phyloP scores from a whole-genome alignment of 2,888 invertebrate genomes.

The Pinctada fucata region DNA sequence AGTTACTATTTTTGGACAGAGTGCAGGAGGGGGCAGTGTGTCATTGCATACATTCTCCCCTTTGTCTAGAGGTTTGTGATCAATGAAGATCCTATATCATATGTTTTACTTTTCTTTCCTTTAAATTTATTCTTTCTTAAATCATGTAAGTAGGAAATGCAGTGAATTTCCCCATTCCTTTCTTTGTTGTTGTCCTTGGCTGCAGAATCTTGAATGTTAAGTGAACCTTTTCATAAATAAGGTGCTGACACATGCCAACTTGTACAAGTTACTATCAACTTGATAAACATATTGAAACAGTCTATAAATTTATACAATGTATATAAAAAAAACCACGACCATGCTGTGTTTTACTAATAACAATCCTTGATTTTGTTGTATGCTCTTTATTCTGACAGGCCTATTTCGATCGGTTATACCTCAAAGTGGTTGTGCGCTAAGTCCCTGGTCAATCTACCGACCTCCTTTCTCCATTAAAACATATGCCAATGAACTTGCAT shows the following conservation, averaged over 20 bases:
- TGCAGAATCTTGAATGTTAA: too few species aligned
- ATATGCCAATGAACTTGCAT: slow-evolving; percentile 68
- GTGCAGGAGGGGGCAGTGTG: slow-evolving; percentile 79
- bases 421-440: slow-evolving; percentile 80
- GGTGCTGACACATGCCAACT: too few species aligned
- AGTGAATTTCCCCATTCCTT: not conserved
- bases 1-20: slow-evolving; percentile 80
- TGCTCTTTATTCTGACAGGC: slow-evolving; percentile 56
- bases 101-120: too few species aligned
- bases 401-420: slow-evolving; percentile 79
- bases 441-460: slow-evolving; percentile 78
- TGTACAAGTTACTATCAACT: too few species aligned
- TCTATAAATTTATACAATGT: too few species aligned
- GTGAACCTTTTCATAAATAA: too few species aligned
- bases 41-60: slow-evolving; percentile 73
- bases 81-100: too few species aligned
- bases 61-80: slow-evolving; percentile 52
- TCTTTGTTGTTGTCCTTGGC: too few species aligned
- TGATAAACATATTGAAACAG: too few species aligned
- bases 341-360: too few species aligned
- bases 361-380: not conserved
- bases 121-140: too few species aligned
- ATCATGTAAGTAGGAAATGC: slow-evolving; percentile 51
- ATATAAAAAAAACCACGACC: too few species aligned
- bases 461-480: slow-evolving; percentile 62